Evolutionary conservation across 2,797 vertebrate species (phyloP), one percentile per base, ranked within the genome.

Genomic region (Lerista edwardsae): DNA sequence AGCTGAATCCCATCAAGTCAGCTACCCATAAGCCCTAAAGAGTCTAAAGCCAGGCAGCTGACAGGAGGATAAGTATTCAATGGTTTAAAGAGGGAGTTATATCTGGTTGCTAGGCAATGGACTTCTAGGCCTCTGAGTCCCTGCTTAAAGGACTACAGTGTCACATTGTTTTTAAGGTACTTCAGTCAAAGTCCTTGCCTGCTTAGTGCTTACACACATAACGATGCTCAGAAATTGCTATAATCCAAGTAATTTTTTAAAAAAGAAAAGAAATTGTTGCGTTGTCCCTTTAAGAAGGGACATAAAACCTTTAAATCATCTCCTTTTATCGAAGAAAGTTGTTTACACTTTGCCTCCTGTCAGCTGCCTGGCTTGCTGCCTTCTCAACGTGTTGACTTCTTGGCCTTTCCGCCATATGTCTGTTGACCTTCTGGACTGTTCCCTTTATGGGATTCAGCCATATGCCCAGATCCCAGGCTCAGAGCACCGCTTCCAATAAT

Each of bases 331-430:
- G 69, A 55, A 51, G 31, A 90, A 71, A 86, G 15, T 6, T 85
- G 41, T 71, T 81, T 80, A 67, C 75, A n/a, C 21, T 87, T 89
- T 67, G 55, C 86, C 89, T 89, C 82, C 79, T 79, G 77, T 51
- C 68, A 81, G 6, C 27, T 80, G 79, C 39, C 44, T 87, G 75
- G 69, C 64, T 83, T 59, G n/a, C 51, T 84, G 72, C 9, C 27
- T 75, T 88, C 21, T 82, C 29, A 59, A 19, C n/a, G 7, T 51
- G 81, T 84, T 72, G 82, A 86, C 73, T 85, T 90, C 88, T 76
- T 71, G 65, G 51, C 86, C 88, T 88, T 41, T 82, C 62, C 85
- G 62, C 61, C 83, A 44, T 91, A 64, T 87, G 81, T 78, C 69
- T 78, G 57, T 41, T 91, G 89, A 91, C 89, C 75, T 91, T 75